Conservation (phyloP, 1,140 invertebrate genomes). For the Pogonomyrmex barbatus region DNA sequence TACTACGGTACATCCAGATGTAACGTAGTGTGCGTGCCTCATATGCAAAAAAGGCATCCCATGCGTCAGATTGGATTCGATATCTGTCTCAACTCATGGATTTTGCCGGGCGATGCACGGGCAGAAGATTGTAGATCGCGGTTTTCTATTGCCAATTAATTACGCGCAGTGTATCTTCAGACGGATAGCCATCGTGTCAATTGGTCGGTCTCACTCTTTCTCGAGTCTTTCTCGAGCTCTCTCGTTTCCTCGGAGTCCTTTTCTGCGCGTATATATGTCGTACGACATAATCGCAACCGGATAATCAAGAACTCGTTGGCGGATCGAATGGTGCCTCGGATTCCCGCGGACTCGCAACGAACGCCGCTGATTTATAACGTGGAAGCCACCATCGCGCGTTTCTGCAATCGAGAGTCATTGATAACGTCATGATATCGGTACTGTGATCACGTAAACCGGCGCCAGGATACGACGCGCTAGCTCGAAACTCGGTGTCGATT, state of each 20-base stretch:
- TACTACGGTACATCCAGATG: conserved; percentile 23
- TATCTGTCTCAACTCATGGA: conserved; percentile 23
- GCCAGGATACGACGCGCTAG: conserved; percentile 66
- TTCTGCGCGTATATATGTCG: conserved; percentile 42
- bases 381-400: conserved; percentile 73
- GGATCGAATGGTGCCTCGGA: conserved; percentile 57
- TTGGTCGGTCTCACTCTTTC: conserved; percentile 23
- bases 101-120: background rate
- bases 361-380: conserved; percentile 78
- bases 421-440: conserved; percentile 74
- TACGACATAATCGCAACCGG: conserved; percentile 72
- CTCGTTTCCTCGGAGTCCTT: conserved; percentile 4
- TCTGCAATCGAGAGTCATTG: conserved; percentile 78
- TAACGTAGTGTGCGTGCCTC: conserved; percentile 16
- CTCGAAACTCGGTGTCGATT: conserved; percentile 70
- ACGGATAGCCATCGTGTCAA: conserved; percentile 59
- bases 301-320: conserved; percentile 74
- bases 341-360: conserved; percentile 70
- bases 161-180: conserved; percentile 49
- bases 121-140: conserved; percentile 52
- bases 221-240: background rate
- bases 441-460: conserved; percentile 76
- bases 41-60: conserved; percentile 9
- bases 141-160: conserved; percentile 62
- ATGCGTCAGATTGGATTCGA: conserved; percentile 64